phyloP scores from a whole-genome alignment of 1,140 invertebrate genomes.

The Drosophila funebris region DNA sequence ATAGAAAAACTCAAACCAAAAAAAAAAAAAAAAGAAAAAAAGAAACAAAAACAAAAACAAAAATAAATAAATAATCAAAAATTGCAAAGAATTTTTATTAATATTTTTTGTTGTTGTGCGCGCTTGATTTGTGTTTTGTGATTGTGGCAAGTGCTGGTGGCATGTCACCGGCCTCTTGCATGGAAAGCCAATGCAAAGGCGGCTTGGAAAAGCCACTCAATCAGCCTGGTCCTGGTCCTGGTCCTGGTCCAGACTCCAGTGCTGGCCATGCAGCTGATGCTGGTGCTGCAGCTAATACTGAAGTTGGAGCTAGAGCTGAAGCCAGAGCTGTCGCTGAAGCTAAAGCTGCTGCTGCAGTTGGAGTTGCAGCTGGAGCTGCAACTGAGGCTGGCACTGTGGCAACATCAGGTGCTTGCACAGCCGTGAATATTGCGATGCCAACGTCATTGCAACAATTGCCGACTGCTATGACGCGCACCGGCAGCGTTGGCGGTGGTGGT shows the following conservation, averaged over 20 bases:
- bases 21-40: neutral
- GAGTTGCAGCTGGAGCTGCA: neutral
- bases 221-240: neutral
- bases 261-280: neutral
- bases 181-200: slow-evolving; percentile 65
- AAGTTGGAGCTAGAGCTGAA: too few species aligned
- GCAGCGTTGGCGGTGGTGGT: slow-evolving; percentile 57
- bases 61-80: neutral
- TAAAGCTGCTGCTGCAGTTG: neutral
- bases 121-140: slow-evolving; percentile 7
- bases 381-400: neutral
- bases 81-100: neutral
- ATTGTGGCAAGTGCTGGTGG: slow-evolving; percentile 20
- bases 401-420: slow-evolving; percentile 13
- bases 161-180: slow-evolving; percentile 75
- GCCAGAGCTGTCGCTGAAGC: neutral
- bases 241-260: too few species aligned
- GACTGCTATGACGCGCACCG: slow-evolving; percentile 59
- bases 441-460: slow-evolving; percentile 39
- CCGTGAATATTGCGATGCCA: slow-evolving; percentile 36
- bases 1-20: neutral
- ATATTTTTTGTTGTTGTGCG: neutral
- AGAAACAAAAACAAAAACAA: slow-evolving; percentile 1
- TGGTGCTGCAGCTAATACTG: too few species aligned
- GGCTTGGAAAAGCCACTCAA: slow-evolving; percentile 37